A percentile compares a stretch with the other conserved stretches of the same genome.
Evolutionary conservation across 2,113 vertebrate species (phyloP).

Genomic region (Aegotheles bennettii): DNA sequence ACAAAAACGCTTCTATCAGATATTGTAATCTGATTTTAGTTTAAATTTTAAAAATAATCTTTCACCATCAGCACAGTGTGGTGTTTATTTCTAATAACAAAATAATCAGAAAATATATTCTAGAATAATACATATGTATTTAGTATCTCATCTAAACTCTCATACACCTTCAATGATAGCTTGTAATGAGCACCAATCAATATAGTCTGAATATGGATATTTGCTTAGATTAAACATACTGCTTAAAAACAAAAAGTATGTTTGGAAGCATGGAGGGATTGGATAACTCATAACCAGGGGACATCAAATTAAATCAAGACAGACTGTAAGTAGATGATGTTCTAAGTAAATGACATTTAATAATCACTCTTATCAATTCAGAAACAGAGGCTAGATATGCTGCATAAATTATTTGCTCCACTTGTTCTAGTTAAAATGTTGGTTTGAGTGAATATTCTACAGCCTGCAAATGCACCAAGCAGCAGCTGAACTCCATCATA

Average conservation of each 20-base stretch:
- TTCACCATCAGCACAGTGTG: not conserved
- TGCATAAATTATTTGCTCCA: not conserved
- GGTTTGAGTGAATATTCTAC: not conserved
- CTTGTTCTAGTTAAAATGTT: not conserved
- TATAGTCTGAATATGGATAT: not conserved
- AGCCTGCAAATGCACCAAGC: not conserved
- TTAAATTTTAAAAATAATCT: not conserved
- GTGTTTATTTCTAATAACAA: not conserved
- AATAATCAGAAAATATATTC: not conserved
- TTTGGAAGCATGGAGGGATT: not conserved
- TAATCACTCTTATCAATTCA: not conserved
- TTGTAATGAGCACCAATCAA: not conserved
- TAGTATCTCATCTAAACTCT: not conserved
- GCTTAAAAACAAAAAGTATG: not conserved
- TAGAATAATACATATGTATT: not conserved
- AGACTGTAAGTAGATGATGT: not conserved
- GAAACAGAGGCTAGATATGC: not conserved
- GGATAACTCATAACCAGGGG: not conserved
- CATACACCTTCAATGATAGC: not conserved
- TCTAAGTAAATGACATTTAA: not conserved
- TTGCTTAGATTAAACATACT: not conserved
- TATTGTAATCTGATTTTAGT: not conserved
- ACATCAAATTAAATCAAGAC: not conserved
- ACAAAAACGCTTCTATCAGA: not conserved
- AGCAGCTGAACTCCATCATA: not conserved